These are phyloP conservation scores for Chironomus tentans DNA, from an alignment of 2,888 invertebrate species.

Conservation along the genomic window DNA sequence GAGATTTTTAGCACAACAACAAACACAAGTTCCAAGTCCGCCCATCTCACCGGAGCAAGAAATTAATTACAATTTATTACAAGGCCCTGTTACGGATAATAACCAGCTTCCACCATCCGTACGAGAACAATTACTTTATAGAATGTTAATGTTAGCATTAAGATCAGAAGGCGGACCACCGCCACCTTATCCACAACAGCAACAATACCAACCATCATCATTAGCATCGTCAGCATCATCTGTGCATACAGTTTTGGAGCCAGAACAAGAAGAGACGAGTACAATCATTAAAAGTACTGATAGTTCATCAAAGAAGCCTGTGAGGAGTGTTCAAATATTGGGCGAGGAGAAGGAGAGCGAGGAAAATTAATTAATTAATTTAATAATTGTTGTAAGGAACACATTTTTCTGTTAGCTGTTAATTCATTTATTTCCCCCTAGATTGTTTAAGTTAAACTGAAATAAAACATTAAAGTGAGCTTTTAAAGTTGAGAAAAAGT, in stretches of 20 bases:
- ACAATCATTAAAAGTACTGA: conserved; percentile 40
- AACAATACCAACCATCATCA: conserved; percentile 29
- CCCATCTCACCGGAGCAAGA: conserved; percentile 31
- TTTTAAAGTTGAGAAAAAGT: background rate
- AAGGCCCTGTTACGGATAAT: conserved; percentile 35
- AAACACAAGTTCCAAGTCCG: conserved; percentile 28
- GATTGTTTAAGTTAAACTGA: background rate
- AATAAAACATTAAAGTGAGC: background rate
- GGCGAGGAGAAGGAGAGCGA: conserved; percentile 46
- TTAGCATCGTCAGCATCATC: conserved; percentile 29
- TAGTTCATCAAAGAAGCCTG: conserved; percentile 48
- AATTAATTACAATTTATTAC: conserved; percentile 29
- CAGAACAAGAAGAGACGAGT: conserved; percentile 34
- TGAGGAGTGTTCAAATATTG: conserved; percentile 62
- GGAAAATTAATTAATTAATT: background rate
- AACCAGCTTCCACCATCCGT: conserved; percentile 60
- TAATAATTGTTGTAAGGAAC: background rate
- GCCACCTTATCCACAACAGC: conserved; percentile 28
- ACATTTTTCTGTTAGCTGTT: background rate
- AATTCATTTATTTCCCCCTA: background rate
- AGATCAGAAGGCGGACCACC: conserved; percentile 54
- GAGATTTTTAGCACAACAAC: conserved; percentile 37
- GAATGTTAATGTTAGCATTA: conserved; percentile 64
- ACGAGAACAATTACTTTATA: conserved; percentile 58
- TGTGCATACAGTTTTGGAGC: conserved; percentile 39